Percentiles rank a stretch among this genome's conserved stretches.
Conservation (phyloP, 2,113 vertebrate species). For the Nyctereutes procyonoides region DNA sequence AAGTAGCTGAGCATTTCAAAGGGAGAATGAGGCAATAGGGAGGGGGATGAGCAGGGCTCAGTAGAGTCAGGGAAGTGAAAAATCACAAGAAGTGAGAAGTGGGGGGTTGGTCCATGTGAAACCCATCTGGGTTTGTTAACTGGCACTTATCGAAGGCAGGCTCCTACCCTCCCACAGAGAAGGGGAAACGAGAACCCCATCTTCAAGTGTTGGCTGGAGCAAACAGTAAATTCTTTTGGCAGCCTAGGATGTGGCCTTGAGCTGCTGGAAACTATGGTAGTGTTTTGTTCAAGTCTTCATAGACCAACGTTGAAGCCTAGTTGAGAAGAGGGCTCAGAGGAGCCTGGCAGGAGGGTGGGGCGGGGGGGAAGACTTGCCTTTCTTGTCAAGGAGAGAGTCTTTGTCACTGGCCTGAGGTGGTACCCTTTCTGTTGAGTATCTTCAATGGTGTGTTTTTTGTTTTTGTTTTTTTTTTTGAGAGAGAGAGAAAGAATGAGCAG, state of each 20-base stretch:
- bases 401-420: too few relatives aligned
- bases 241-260: not conserved
- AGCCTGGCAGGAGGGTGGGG: not conserved
- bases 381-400: not conserved
- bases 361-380: not conserved
- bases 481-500: not conserved
- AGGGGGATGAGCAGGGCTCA: not conserved
- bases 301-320: not conserved
- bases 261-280: not conserved
- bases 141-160: not conserved
- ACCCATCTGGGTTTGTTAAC: not conserved
- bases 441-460: not conserved
- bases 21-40: not conserved
- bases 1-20: not conserved
- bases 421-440: fast-evolving
- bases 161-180: fast-evolving
- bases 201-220: not conserved
- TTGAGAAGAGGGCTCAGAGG: not conserved
- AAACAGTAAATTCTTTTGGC: not conserved
- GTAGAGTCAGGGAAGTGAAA: not conserved
- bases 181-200: not conserved
- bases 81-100: not conserved
- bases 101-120: not conserved
- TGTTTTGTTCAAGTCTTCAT: not conserved
- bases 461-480: not conserved